phyloP scores from a whole-genome alignment of 2,888 invertebrate species.

The Phyllotreta striolata region DNA sequence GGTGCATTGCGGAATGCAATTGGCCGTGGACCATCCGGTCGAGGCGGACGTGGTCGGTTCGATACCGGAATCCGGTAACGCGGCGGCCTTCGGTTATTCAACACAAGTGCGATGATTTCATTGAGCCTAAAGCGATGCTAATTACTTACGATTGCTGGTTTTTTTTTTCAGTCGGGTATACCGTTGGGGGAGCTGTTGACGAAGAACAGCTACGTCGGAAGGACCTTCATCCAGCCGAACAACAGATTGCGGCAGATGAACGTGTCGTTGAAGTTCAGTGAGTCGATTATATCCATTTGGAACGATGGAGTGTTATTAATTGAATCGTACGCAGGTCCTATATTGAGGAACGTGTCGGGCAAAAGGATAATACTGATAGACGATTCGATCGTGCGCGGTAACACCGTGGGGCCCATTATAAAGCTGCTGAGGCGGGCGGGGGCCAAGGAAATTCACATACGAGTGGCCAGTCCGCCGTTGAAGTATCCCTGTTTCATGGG shows the following conservation, averaged over 20 bases:
- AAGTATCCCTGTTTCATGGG: constrained; percentile 98
- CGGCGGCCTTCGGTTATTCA: constrained; percentile 95
- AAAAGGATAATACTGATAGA: constrained; percentile 93
- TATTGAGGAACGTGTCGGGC: constrained; percentile 88
- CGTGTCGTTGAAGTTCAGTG: constrained; percentile 93
- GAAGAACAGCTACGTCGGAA: constrained; percentile 95
- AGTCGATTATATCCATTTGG: constrained; percentile 41
- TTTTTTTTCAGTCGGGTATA: constrained; percentile 74
- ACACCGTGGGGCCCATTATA: constrained; percentile 96
- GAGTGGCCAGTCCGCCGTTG: constrained; percentile 96
- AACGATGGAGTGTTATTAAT: not conserved
- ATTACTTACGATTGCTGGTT: too few relatives aligned
- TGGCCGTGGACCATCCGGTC: constrained; percentile 89
- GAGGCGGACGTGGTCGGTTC: constrained; percentile 96
- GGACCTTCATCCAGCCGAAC: constrained; percentile 98
- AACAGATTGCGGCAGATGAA: constrained; percentile 88
- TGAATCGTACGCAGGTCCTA: constrained; percentile 73
- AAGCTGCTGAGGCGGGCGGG: constrained; percentile 90
- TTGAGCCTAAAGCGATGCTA: too few relatives aligned
- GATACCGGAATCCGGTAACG: constrained; percentile 96
- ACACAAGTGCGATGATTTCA: constrained; percentile 70
- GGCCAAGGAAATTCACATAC: constrained; percentile 93
- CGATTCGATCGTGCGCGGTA: constrained; percentile 97
- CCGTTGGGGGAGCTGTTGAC: constrained; percentile 94
- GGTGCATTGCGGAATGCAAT: constrained; percentile 89